Evolutionary conservation across 1,140 invertebrate species (phyloP), one percentile per base, ranked within the genome.

Genomic region (Sitophilus oryzae): DNA sequence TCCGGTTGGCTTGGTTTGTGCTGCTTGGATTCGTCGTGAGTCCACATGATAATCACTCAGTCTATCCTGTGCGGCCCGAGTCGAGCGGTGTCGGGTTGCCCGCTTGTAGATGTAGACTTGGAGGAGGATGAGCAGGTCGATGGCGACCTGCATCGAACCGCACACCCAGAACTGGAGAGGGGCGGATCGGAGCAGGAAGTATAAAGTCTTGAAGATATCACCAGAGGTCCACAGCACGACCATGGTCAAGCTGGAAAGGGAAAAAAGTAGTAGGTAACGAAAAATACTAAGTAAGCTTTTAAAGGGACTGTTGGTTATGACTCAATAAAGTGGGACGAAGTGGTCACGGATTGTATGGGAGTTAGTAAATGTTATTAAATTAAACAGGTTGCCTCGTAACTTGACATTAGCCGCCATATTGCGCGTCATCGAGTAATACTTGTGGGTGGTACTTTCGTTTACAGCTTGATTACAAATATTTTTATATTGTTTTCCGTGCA

Each of bases 121-220:
- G 46, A 77, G 49, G 36, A 78, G 60, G 49, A 78, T 78, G 15
- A 76, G 69, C 35, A 77, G 56, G 59, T 77, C 76, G 49, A 78
- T 69, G 49, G 68, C 71, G 22, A 96, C 89, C 80, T 99, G 96
- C 47, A 98, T 78, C 59, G 82, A 79, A 51, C 94, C 95, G 76
- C 96, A 99, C 35, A 98, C 78, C 82, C 86, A 90, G 76, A 99
- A 99, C 72, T 99, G 96, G 22, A 88, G 75, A 0, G 96, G 96
- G 9, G 93, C 89, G 58, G 88, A 79, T 61, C 91, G 80, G 47
- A 93, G 69, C 52, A 98, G 79, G 74, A 98, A 99, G 72, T 99
- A 99, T 45, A 84, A 80, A 56, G 96, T 99, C 77, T 99, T 99
- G 72, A 96, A 98, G 36, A 95, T 75, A 78, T 99, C 96, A 61